Percentiles rank a stretch among this genome's conserved stretches.
phyloP scores from a whole-genome alignment of 2,888 invertebrate species.

The Phyto melanocephala region DNA sequence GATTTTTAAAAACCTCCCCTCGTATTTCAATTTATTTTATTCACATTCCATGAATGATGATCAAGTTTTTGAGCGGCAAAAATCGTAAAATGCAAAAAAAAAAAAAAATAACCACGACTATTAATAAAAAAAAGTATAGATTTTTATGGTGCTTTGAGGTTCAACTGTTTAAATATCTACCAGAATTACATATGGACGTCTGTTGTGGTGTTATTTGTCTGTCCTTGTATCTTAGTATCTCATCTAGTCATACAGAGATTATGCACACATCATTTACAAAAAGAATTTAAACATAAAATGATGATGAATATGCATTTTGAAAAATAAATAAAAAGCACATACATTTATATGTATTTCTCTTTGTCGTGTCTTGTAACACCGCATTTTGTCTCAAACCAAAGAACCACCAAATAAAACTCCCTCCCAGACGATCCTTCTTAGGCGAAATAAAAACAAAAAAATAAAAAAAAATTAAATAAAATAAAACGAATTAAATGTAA shows the following conservation, averaged over 20 bases:
- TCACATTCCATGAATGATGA: too few species aligned
- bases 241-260: conserved; percentile 26
- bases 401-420: conserved; percentile 19
- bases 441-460: not conserved
- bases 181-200: not conserved
- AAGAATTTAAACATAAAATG: conserved; percentile 51
- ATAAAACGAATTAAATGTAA: conserved; percentile 36
- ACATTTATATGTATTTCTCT: conserved; percentile 18
- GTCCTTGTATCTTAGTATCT: conserved; percentile 19
- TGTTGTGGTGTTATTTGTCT: not conserved
- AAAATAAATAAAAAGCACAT: not conserved
- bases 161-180: not conserved
- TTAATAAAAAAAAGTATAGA: not conserved
- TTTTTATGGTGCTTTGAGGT: not conserved
- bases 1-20: too few species aligned
- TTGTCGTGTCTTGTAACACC: conserved; percentile 37
- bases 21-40: too few species aligned
- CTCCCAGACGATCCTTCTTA: conserved; percentile 50
- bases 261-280: conserved; percentile 57
- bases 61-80: too few species aligned
- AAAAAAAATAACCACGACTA: not conserved
- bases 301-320: conserved; percentile 62
- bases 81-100: too few species aligned
- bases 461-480: not conserved
- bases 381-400: conserved; percentile 9